Base-by-base conservation (phyloP, 1,140 invertebrate genomes). In the Agrypnia vestita region DNA sequence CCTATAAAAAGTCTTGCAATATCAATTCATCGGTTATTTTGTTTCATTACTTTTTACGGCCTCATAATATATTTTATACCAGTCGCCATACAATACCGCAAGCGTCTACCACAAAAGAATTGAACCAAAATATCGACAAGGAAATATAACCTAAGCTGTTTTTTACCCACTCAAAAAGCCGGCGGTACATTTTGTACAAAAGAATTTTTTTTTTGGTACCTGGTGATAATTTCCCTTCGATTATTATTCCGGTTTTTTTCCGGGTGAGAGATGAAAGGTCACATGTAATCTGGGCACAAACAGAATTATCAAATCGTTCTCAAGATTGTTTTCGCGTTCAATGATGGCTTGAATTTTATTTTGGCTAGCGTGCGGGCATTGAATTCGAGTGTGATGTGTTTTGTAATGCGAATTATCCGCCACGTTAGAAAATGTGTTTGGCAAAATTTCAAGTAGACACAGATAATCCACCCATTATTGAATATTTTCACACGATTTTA, bases 21-120 rank as follows among this genome's bases (percentile, higher is more conserved):
- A 76, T 79, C 72, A 79, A 76, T 79, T 82, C 78, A 78, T 82
- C 80, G 77, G 80, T 78, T 82, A 79, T 79, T 82, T 79, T 67
- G 47, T 67, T 79, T 77, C 72, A 79, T 76, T 79, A 79, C 53
- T 46, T 82, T 79, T 75, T 75, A 75, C 53, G 35, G 64, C 21
- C 51, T 13, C 71, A 46, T 35, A 35, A 35, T 56, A 61, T 61
- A 75, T 79, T 82, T 82, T 82, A 76, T 64, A 47, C 67, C 47
- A 44, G 15, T 71, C 46, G 67, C n/a, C 0, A 15, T 44, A 17
- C 67, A 15, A 49, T 17, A 71, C 67, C 67, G 67, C 67, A 71
- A 71, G 35, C 0, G 9, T 64, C 7, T 17, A 71, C 67, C 67
- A 71, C 67, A 71, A 71, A 71, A 49, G 43, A 71, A 35, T 21